Conservation (phyloP, 2,797 vertebrate genomes). For the Myripristis murdjan region DNA sequence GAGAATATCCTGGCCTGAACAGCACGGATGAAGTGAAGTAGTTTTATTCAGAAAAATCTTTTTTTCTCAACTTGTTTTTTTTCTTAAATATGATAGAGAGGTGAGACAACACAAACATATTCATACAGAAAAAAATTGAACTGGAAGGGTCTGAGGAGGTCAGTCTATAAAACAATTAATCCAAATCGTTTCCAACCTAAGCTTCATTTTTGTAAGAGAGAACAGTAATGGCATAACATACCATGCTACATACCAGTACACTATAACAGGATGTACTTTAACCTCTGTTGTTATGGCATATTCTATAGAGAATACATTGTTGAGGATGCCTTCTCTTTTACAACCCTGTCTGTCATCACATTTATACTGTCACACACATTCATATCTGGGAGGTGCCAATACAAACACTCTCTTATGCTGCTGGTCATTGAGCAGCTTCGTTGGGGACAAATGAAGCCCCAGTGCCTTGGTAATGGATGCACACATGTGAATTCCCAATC, state of each 20-base stretch:
- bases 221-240: not conserved
- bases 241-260: too few species aligned
- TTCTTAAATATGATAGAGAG: not conserved
- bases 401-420: too few species aligned
- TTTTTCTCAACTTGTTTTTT: not conserved
- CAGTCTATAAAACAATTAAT: not conserved
- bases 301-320: too few species aligned
- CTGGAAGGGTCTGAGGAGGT: not conserved
- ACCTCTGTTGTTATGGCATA: too few species aligned
- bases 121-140: not conserved
- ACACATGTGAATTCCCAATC: not conserved
- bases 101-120: not conserved
- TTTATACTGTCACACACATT: too few species aligned
- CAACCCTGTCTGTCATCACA: too few species aligned
- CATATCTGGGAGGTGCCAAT: too few species aligned
- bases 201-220: not conserved
- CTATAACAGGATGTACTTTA: too few species aligned
- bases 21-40: not conserved
- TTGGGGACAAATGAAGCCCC: too few species aligned
- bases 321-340: too few species aligned
- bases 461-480: not conserved
- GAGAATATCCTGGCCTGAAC: not conserved
- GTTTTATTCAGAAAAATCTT: constrained; percentile 6
- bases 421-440: too few species aligned
- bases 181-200: not conserved